Evolutionary conservation across 2,888 invertebrate genomes (phyloP), one percentile per base, ranked within the genome.

Genomic region (Cephus nigrinus): DNA sequence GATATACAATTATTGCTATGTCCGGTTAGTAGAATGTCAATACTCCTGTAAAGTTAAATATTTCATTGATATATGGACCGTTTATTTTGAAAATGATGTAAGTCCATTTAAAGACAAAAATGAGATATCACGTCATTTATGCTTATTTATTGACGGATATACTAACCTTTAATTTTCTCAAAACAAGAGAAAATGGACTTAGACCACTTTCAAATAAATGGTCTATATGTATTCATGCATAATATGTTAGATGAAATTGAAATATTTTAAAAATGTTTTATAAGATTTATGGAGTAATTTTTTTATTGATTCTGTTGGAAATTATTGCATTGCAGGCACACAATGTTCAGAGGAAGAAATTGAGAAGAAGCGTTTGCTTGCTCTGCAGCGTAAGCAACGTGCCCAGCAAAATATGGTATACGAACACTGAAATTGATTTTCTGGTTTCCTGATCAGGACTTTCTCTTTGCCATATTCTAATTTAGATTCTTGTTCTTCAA

Each of bases 341-440:
- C 75, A 36, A 78, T 83, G 78, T 75, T 80, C 83, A 0, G 75
- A 69, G 33, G 78, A 79, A 36, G 79, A 83, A 75, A 83, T 83
- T 55, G 83, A 83, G 33, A 71, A 77, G 33, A 83, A 83, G 40
- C 77, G 83, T 35, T 73, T 81, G 35, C 73, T 79, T 1, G 83
- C 83, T 1, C 72, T 83, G 11, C 75, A 74, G 2, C 81, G 82
- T 31, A 82, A 80, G 68, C 72, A 79, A 79, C 40, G 68, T 79
- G 71, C 77, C 30, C 12, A 79, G 75, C 40, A 74, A 74, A 74
- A 40, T 74, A 36, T 32, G 35, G n/a, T n/a, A 33, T 12, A 75
- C 0, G 4, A 55, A 31, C n/a, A 40, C 3, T 72, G 23, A 72
- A 72, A 32, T 68, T n/a, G n/a, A 4, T 35, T 75, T 69, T 69